Conservation (phyloP, 2,113 vertebrate genomes). For the Leucopsar rothschildi region DNA sequence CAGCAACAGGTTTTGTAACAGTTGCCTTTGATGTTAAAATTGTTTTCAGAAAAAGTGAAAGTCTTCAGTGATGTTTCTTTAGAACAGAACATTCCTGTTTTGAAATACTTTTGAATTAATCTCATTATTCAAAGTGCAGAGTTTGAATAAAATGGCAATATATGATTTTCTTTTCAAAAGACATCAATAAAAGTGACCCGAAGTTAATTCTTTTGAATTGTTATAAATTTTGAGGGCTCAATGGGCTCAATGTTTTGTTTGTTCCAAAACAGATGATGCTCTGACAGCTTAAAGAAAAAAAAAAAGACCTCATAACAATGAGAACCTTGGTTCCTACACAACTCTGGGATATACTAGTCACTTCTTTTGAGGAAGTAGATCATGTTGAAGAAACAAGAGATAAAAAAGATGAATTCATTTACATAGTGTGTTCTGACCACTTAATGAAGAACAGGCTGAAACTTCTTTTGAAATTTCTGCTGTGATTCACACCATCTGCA, state of each 20-base stretch:
- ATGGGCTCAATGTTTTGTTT: background rate
- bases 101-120: background rate
- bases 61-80: background rate
- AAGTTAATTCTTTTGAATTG: background rate
- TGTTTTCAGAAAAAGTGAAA: background rate
- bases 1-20: background rate
- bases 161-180: background rate
- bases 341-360: background rate
- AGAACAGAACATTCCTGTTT: background rate
- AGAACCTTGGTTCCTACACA: background rate
- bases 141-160: background rate
- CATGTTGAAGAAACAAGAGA: background rate
- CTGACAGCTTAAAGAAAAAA: background rate
- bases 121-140: background rate
- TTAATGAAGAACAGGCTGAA: background rate
- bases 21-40: background rate
- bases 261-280: background rate
- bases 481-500: background rate
- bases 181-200: too few relatives aligned
- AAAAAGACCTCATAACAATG: background rate
- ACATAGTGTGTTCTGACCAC: background rate
- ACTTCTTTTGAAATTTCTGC: background rate
- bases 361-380: background rate
- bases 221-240: background rate
- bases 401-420: background rate